A percentile compares a stretch with the other conserved stretches of the same genome.
These are phyloP conservation scores for Paradisaea rubra DNA, from an alignment of 2,113 vertebrate species.

Conservation along the genomic window DNA sequence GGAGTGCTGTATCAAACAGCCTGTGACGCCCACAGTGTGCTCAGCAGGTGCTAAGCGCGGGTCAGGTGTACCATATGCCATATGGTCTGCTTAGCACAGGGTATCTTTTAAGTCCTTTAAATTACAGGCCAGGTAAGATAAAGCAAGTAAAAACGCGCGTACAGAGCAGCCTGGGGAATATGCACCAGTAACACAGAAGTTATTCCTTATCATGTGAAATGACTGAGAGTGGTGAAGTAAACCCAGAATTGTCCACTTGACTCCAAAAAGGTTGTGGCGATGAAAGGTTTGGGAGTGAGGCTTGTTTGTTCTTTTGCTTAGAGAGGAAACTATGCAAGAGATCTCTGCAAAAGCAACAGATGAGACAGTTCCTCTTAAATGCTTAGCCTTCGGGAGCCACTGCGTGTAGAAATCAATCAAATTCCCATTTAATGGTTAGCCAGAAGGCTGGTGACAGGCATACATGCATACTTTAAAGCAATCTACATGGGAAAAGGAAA, in stretches of 20 bases:
- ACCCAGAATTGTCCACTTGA: neutral
- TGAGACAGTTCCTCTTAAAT: neutral
- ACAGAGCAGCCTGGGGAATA: neutral
- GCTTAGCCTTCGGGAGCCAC: neutral
- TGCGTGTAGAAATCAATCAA: neutral
- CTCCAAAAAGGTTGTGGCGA: neutral
- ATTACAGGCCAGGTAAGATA: conserved; percentile 69
- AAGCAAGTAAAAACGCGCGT: neutral
- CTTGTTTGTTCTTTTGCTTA: neutral
- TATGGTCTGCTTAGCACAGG: conserved; percentile 68
- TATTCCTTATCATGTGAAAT: neutral
- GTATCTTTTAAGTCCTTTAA: conserved; percentile 68
- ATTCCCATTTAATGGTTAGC: neutral
- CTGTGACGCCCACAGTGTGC: conserved; percentile 5
- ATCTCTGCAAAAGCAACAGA: neutral
- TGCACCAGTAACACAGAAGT: neutral
- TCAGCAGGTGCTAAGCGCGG: conserved; percentile 80
- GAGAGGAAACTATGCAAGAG: neutral
- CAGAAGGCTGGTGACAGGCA: neutral
- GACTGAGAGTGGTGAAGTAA: neutral
- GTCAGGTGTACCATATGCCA: conserved; percentile 82
- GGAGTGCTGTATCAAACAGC: neutral
- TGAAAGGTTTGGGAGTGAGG: neutral
- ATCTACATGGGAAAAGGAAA: neutral
- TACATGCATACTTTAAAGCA: neutral